Base-by-base conservation (phyloP, 1,140 invertebrate genomes). In the Papilio xuthus region DNA sequence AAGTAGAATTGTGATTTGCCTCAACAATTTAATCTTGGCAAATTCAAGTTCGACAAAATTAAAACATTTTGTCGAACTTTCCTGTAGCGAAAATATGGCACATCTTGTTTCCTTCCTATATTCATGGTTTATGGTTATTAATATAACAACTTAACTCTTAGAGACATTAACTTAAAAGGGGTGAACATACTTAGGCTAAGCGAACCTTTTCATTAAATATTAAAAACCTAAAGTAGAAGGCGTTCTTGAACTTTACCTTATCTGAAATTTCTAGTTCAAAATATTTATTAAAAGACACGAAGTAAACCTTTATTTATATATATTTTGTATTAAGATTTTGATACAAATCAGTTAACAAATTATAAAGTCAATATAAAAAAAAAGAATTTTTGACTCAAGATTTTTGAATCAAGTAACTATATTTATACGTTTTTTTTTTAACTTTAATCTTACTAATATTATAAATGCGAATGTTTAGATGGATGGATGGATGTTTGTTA, bases 151-250 rank as follows among this genome's bases (percentile, higher is more conserved):
- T 90, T 88, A 91, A 89, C 86, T 89, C 84, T 86, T 85, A 88
- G 86, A 86, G 86, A 83, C 87, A 89, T 87, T 79, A 87, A 85
- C 90, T 90, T 90, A 92, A 92, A 90, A 90, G 89, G 88, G 90
- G 90, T 92, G 89, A 90, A 90, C 84, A 90, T 84, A 90, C 86
- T 92, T 90, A 85, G 85, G 82, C 81, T 86, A 87, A 90, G 88
- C 83, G 84, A 84, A 81, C 84, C 81, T 85, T 80, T 80, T 79
- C 80, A 82, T 89, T 80, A 86, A 88, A 85, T 87, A 88, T 89
- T 89, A 83, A 90, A 81, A 69, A 77, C 72, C 42, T 53, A 73
- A 81, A 85, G 82, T 81, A 80, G 76, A 72, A 78, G 84, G 81
- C 83, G 18, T 81, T 81, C 80, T 83, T 88, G 83, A 87, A 86